Percentiles rank a stretch among this genome's conserved stretches.
phyloP scores from a whole-genome alignment of 2,797 vertebrate species.

The Cuniculus paca region DNA sequence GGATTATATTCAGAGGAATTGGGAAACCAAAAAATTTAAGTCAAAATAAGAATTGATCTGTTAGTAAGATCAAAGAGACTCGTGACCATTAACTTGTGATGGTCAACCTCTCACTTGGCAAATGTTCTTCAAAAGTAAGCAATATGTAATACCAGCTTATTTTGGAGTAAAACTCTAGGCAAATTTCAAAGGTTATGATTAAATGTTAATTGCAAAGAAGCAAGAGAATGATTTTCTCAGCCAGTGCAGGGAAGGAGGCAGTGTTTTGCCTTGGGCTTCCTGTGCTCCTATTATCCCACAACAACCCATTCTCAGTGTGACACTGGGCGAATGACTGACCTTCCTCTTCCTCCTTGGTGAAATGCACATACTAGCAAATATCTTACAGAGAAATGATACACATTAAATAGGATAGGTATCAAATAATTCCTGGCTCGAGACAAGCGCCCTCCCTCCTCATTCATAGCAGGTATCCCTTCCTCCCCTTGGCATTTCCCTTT shows the following conservation, averaged over 20 bases:
- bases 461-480: not conserved
- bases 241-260: not conserved
- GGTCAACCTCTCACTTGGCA: not conserved
- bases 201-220: not conserved
- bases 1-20: not conserved
- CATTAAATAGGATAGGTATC: not conserved
- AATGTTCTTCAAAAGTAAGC: not conserved
- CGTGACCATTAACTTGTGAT: not conserved
- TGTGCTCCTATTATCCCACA: fast-evolving
- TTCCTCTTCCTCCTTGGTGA: not conserved
- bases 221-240: not conserved
- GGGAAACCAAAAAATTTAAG: not conserved
- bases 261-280: not conserved
- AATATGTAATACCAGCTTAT: not conserved
- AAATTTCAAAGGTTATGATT: not conserved
- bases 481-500: not conserved
- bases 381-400: not conserved
- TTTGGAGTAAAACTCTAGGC: not conserved
- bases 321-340: not conserved
- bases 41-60: not conserved
- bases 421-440: not conserved
- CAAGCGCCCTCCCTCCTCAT: not conserved
- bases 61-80: not conserved
- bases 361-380: too few relatives aligned
- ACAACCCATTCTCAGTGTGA: not conserved